Conservation (phyloP, 2,888 invertebrate species). For the Hyppa rectilinea region DNA sequence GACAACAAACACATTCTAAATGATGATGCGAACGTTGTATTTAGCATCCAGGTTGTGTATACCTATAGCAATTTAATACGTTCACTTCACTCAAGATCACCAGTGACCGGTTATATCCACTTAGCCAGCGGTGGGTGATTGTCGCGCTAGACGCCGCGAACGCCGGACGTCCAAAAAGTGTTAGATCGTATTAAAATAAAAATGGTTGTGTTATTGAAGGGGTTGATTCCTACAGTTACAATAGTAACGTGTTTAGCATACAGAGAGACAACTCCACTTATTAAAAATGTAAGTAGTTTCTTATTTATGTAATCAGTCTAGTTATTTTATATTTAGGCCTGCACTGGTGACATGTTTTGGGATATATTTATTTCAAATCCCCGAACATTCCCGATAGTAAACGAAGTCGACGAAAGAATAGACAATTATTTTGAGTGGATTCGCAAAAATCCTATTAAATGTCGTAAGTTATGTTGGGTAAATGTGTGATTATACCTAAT, state of each 20-base stretch:
- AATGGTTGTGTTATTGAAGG: constrained; percentile 45
- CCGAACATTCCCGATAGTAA: no score
- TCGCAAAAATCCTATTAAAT: no score
- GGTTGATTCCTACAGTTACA: constrained; percentile 55
- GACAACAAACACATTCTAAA: background rate
- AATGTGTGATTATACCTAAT: no score
- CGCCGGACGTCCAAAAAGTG: constrained; percentile 26
- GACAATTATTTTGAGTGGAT: no score
- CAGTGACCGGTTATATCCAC: constrained; percentile 54
- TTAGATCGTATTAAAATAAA: constrained; percentile 3
- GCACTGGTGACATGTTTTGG: constrained; percentile 11
- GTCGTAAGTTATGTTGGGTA: no score
- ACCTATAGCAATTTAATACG: constrained; percentile 22
- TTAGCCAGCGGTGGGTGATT: constrained; percentile 10
- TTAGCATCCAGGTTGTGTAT: constrained; percentile 5
- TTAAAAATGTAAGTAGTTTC: constrained; percentile 82
- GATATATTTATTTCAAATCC: background rate
- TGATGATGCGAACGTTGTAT: constrained; percentile 6
- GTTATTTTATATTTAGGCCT: background rate
- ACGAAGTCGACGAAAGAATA: no score
- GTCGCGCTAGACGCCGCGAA: constrained; percentile 33
- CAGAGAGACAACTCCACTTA: constrained; percentile 77
- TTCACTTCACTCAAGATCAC: constrained; percentile 61
- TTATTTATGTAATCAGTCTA: constrained; percentile 3
- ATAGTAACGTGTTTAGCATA: constrained; percentile 66